phyloP scores from a whole-genome alignment of 2,797 vertebrate species.

The Diglossa cyanea region DNA sequence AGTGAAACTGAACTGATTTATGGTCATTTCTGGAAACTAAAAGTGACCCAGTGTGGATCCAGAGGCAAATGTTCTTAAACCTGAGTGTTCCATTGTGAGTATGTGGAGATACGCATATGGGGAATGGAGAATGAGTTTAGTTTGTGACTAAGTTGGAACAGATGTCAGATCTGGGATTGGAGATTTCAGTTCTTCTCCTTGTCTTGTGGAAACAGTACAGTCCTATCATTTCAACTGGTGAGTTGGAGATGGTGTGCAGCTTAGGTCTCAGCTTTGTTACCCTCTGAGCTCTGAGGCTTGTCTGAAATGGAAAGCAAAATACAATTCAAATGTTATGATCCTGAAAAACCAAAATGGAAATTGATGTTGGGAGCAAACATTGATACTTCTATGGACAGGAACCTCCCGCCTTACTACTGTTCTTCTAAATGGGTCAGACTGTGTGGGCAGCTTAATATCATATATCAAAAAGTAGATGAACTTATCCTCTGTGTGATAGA shows the following conservation, averaged over 20 bases:
- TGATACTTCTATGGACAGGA: not conserved
- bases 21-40: slow-evolving; percentile 3
- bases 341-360: not conserved
- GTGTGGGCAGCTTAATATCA: not conserved
- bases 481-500: not conserved
- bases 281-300: not conserved
- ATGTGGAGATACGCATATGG: not conserved
- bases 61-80: slow-evolving; percentile 44
- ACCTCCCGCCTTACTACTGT: not conserved
- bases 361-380: not conserved
- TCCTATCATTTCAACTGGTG: not conserved
- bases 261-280: not conserved
- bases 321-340: not conserved
- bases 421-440: not conserved
- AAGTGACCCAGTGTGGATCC: not conserved
- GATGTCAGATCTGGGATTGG: not conserved
- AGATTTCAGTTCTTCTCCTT: not conserved
- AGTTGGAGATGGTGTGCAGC: not conserved
- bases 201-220: not conserved
- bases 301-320: not conserved
- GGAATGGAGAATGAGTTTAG: slow-evolving; percentile 9
- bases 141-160: slow-evolving; percentile 53
- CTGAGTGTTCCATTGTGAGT: not conserved
- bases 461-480: not conserved
- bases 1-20: slow-evolving; percentile 30